Conservation (phyloP, 1,140 invertebrate species). For the Vollenhovia emeryi region DNA sequence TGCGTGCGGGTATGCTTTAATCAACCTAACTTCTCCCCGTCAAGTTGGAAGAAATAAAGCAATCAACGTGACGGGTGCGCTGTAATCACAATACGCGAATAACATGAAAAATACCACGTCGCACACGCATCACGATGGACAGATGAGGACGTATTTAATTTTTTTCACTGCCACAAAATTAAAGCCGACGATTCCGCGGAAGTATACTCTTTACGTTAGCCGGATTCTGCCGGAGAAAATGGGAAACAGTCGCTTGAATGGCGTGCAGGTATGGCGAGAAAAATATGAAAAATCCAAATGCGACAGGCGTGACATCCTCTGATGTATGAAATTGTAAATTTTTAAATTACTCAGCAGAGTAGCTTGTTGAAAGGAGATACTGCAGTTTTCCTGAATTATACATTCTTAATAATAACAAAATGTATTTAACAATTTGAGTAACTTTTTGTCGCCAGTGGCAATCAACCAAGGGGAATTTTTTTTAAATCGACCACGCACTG, state of each 20-base stretch:
- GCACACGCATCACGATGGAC: not conserved
- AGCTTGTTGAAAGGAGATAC: not conserved
- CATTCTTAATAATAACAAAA: not conserved
- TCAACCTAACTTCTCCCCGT: constrained; percentile 31
- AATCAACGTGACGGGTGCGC: constrained; percentile 18
- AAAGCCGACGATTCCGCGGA: not conserved
- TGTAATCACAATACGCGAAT: constrained; percentile 24
- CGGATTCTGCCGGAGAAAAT: not conserved
- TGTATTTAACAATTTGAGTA: too few relatives aligned
- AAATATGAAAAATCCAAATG: not conserved
- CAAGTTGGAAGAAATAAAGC: constrained; percentile 33
- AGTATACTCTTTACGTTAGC: not conserved
- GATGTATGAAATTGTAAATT: not conserved
- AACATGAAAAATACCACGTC: constrained; percentile 30
- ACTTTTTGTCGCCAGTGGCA: too few relatives aligned
- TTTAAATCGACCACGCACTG: too few relatives aligned
- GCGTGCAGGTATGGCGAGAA: not conserved
- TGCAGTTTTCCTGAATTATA: not conserved
- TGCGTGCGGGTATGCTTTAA: constrained; percentile 10
- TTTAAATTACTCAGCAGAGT: not conserved
- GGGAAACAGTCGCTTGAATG: not conserved
- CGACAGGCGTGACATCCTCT: not conserved
- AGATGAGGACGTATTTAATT: constrained; percentile 24
- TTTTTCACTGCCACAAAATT: not conserved
- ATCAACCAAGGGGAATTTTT: too few relatives aligned